Evolutionary conservation across 1,140 invertebrate species (phyloP), one percentile per base, ranked within the genome.

Genomic region (Carcinoscorpius rotundicauda): DNA sequence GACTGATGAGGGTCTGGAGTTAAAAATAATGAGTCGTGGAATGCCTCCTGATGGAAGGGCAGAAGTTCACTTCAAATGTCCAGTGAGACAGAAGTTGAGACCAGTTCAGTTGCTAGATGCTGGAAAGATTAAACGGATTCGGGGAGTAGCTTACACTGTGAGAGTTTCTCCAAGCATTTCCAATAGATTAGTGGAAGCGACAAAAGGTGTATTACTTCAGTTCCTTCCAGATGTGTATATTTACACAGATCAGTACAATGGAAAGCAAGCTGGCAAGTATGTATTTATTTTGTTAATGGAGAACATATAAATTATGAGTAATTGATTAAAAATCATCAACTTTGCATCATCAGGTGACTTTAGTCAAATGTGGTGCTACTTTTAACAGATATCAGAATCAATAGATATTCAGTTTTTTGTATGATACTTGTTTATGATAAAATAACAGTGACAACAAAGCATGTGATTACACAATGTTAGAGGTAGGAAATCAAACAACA

Each of bases 171-270:
- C 95, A 52, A 86, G 87, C 3, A 86, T 95, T 72, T 85, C 88
- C 4, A 97, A 93, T 78, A 82, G 96, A 73, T 87, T 98, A 68
- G 87, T 98, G 10, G 93, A 97, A 73, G 80, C 89, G 10, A 87
- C 95, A 4, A 97, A 98, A 80, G 87, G 89, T 62, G 83, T 91
- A 5, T 83, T 98, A 72, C 81, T 95, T 3, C 88, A 95, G 59
- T 98, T 91, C 76, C 74, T 99, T 51, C 89, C 94, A 6, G 96
- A 99, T 80, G 86, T 99, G 63, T 98, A 95, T 74, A 92, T 98
- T 68, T 87, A 89, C 73, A 89, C 91, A 11, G 96, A 98, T 81
- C 91, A 93, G 76, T 84, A 86, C 72, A 87, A 87, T 75, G 92
- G 94, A 49, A 82, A 83, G 64, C 82, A 85, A 68, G 86, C 89